phyloP scores from a whole-genome alignment of 2,113 vertebrate species.

The Pampusana beccarii region DNA sequence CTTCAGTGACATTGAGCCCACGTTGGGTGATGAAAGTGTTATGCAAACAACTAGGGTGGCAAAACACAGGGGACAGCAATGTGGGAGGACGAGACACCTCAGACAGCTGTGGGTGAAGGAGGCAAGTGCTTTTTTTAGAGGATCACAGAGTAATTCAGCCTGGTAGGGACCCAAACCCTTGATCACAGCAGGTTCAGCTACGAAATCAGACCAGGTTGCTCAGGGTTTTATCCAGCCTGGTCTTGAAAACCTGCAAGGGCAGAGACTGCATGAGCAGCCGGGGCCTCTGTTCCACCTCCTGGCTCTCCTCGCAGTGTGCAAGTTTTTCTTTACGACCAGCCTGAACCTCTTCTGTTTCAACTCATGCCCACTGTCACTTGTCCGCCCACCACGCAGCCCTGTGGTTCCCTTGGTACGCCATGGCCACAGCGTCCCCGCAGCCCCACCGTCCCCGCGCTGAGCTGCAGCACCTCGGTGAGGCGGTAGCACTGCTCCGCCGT shows the following conservation, averaged over 20 bases:
- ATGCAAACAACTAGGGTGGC: neutral
- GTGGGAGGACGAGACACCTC: neutral
- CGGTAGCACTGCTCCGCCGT: constrained; percentile 95
- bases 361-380: neutral
- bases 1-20: neutral
- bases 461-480: constrained; percentile 81
- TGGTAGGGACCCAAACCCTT: neutral
- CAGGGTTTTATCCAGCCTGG: neutral
- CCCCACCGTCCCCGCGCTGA: neutral
- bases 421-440: rapidly evolving
- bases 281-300: neutral
- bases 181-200: neutral
- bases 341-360: neutral
- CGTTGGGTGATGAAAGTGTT: neutral
- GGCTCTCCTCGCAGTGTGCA: neutral
- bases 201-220: neutral
- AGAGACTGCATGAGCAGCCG: neutral
- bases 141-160: neutral
- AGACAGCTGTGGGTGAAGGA: neutral
- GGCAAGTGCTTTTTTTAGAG: neutral
- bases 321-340: neutral
- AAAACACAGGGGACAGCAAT: neutral
- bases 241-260: neutral
- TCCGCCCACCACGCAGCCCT: neutral
- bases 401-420: neutral